Evolutionary conservation across 2,888 invertebrate genomes (phyloP), one percentile per base, ranked within the genome.

Genomic region (Eulithis testata): DNA sequence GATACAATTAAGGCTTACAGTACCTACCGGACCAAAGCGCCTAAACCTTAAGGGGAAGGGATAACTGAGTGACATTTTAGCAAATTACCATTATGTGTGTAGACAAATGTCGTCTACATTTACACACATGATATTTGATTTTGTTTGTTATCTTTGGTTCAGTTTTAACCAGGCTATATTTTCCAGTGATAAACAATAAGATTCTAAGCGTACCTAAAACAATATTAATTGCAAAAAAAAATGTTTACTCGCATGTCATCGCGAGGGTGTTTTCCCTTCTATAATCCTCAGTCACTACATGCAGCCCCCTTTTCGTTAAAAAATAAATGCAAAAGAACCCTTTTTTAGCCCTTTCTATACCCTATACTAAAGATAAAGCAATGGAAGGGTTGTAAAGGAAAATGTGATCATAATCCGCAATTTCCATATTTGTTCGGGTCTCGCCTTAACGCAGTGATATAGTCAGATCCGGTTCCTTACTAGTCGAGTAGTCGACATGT

Each of bases 351-450:
- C 78, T 74, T 76, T 76, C 74, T 69, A 74, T 79, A 72, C 73
- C 71, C 72, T 77, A 76, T 82, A 79, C 77, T 79, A 76, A 72
- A 80, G 83, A 86, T 87, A 83, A 85, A 83, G 82, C 83, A 75
- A 83, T 84, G 78, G 82, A 80, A 80, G 82, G 81, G 85, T 81
- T 83, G 79, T 84, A 84, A 85, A 87, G 80, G 83, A 80, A 88
- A 88, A 89, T 87, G 83, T 83, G 85, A 89, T 86, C 85, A 85
- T 89, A 89, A 88, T 87, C 85, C 83, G 77, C 78, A 79, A 80
- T 81, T 83, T 82, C 77, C 78, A 84, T 85, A 85, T 89, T 88
- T 88, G 85, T 86, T 87, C 80, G 81, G 84, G 80, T 75, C 77
- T n/a, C 76, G 76, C 75, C 77, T 76, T 71, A 76, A 76, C 75